Conservation (phyloP, 2,113 vertebrate species). For the western clawed frog (Xenopus tropicalis) region DNA sequence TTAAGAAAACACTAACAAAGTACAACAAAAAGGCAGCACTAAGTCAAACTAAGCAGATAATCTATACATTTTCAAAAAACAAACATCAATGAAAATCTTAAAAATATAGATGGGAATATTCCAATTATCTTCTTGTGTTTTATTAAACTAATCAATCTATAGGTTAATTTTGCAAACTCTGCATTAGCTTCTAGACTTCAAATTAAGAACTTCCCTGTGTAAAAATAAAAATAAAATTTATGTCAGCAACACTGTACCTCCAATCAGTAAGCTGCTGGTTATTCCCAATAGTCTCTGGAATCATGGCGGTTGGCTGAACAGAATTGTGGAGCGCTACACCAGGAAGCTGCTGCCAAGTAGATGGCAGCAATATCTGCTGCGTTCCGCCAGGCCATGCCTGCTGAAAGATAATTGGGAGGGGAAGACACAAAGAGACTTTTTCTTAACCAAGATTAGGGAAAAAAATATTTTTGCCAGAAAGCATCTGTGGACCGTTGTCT, state of each 20-base stretch:
- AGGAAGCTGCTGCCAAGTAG: constrained; percentile 95
- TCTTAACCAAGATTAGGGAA: constrained; percentile 49
- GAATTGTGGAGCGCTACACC: constrained; percentile 89
- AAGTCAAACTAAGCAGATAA: too few species aligned
- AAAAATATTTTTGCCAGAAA: constrained; percentile 55
- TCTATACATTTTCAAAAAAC: not conserved
- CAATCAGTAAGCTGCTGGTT: constrained; percentile 80
- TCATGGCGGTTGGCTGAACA: constrained; percentile 78
- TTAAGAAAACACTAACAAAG: too few species aligned
- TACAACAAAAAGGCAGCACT: too few species aligned
- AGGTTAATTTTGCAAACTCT: too few species aligned
- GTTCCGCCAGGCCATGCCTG: constrained; percentile 95
- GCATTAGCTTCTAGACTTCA: too few species aligned
- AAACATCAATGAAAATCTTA: too few species aligned
- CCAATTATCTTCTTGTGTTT: too few species aligned
- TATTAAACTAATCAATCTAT: too few species aligned
- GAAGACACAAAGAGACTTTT: constrained; percentile 50
- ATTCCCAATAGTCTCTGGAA: constrained; percentile 71
- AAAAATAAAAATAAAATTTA: too few species aligned
- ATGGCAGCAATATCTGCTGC: constrained; percentile 95
- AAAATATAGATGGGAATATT: too few species aligned
- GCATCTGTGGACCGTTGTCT: constrained; percentile 65
- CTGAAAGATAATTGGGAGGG: constrained; percentile 62
- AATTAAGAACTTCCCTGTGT: too few species aligned
- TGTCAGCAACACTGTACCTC: constrained; percentile 65